phyloP scores from a whole-genome alignment of 2,888 invertebrate species.

The Stenoptilia bipunctidactyla region DNA sequence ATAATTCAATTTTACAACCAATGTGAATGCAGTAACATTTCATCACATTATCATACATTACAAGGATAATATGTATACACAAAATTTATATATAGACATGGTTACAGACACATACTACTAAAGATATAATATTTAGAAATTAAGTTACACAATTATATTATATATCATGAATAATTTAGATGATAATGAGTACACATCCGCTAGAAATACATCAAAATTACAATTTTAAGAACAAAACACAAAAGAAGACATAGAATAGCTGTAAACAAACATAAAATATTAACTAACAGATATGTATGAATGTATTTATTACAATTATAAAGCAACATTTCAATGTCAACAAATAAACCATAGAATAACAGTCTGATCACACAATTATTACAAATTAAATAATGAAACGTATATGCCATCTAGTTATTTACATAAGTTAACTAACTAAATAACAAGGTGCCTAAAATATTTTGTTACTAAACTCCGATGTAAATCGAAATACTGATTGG shows the following conservation, averaged over 20 bases:
- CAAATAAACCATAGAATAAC: conserved; percentile 68
- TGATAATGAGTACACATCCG: not conserved
- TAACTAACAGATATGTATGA: conserved; percentile 53
- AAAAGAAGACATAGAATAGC: conserved; percentile 30
- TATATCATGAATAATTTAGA: conserved; percentile 1
- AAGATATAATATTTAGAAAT: conserved; percentile 21
- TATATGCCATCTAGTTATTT: conserved; percentile 67
- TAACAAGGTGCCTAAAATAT: conserved; percentile 65
- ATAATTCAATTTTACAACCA: conserved; percentile 68
- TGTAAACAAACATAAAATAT: conserved; percentile 37
- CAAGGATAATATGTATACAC: conserved; percentile 35
- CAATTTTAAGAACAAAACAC: conserved; percentile 23
- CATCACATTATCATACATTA: conserved; percentile 56
- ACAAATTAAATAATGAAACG: conserved; percentile 67
- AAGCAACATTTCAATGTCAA: conserved; percentile 65
- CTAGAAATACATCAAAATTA: not conserved
- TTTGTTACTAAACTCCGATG: conserved; percentile 47
- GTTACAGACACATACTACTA: conserved; percentile 48
- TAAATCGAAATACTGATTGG: conserved; percentile 63
- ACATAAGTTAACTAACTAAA: conserved; percentile 70
- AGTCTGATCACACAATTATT: conserved; percentile 69
- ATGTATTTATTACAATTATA: conserved; percentile 40
- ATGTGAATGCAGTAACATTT: conserved; percentile 62
- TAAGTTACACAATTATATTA: conserved; percentile 18
- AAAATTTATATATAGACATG: conserved; percentile 29